A percentile compares a stretch with the other conserved stretches of the same genome.
Evolutionary conservation across 2,113 vertebrate genomes (phyloP).

Genomic region (Sylvia atricapilla): DNA sequence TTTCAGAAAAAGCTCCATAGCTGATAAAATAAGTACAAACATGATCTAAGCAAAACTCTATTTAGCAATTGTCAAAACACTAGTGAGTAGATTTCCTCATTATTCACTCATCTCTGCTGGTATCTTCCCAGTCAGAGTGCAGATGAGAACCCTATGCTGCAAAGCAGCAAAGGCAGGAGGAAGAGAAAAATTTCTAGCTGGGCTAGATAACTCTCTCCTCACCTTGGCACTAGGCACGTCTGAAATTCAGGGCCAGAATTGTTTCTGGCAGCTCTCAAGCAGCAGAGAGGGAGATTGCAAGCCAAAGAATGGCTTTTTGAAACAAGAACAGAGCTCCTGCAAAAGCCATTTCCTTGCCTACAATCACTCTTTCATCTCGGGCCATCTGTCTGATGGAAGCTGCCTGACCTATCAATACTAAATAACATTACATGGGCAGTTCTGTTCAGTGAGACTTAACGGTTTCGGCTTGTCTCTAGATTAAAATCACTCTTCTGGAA

Average conservation of each 20-base stretch:
- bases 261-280: constrained; percentile 22
- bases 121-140: not conserved
- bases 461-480: not conserved
- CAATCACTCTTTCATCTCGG: constrained; percentile 19
- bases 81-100: constrained; percentile 35
- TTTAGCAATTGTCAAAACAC: constrained; percentile 52
- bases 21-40: constrained; percentile 36
- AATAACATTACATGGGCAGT: not conserved
- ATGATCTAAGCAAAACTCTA: constrained; percentile 50
- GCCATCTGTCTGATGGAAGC: constrained; percentile 14
- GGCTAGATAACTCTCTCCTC: not conserved
- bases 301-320: constrained; percentile 39
- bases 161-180: not conserved
- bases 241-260: constrained; percentile 3
- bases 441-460: not conserved
- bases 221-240: not conserved
- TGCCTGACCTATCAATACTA: not conserved
- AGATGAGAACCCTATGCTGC: not conserved
- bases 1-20: constrained; percentile 35
- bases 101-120: not conserved
- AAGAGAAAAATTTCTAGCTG: not conserved
- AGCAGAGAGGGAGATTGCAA: not conserved
- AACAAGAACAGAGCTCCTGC: constrained; percentile 8
- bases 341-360: constrained; percentile 39
- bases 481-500: constrained; percentile 7